Evolutionary conservation across 1,140 invertebrate species (phyloP).

Genomic region (Hyposmocoma kahamanoa): DNA sequence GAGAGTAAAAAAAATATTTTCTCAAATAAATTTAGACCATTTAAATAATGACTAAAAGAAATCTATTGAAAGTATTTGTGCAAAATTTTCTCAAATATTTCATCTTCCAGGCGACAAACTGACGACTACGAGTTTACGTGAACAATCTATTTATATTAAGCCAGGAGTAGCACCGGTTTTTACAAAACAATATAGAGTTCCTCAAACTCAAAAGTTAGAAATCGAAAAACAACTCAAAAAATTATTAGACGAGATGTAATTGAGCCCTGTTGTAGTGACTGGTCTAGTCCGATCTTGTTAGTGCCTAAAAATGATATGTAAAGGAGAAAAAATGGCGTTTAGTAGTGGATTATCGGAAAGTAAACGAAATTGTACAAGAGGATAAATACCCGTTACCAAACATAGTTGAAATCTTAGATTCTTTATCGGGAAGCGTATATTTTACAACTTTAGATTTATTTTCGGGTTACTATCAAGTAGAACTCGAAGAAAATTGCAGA

Average conservation of each 20-base stretch:
- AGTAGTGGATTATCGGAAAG: slow-evolving; percentile 13
- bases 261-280: slow-evolving; percentile 17
- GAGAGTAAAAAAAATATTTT: not conserved
- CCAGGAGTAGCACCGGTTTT: not conserved
- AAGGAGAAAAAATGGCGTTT: slow-evolving; percentile 15
- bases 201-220: slow-evolving; percentile 19
- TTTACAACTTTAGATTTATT: slow-evolving; percentile 18
- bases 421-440: slow-evolving; percentile 18
- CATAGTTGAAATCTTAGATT: slow-evolving; percentile 17
- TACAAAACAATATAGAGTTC: slow-evolving; percentile 27
- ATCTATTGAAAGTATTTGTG: not conserved
- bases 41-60: not conserved
- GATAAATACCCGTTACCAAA: slow-evolving; percentile 13
- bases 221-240: slow-evolving; percentile 16
- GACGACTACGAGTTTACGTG: not conserved
- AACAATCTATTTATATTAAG: slow-evolving; percentile 2
- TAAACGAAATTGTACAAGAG: slow-evolving; percentile 8
- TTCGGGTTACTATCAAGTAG: slow-evolving; percentile 14
- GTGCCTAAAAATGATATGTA: slow-evolving; percentile 16
- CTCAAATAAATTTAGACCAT: not conserved
- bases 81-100: not conserved
- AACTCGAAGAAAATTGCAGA: slow-evolving; percentile 9
- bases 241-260: slow-evolving; percentile 19
- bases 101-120: slow-evolving; percentile 4
- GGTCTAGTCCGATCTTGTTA: slow-evolving; percentile 19